Evolutionary conservation across 2,113 vertebrate genomes (phyloP).

Genomic region (Procavia capensis): DNA sequence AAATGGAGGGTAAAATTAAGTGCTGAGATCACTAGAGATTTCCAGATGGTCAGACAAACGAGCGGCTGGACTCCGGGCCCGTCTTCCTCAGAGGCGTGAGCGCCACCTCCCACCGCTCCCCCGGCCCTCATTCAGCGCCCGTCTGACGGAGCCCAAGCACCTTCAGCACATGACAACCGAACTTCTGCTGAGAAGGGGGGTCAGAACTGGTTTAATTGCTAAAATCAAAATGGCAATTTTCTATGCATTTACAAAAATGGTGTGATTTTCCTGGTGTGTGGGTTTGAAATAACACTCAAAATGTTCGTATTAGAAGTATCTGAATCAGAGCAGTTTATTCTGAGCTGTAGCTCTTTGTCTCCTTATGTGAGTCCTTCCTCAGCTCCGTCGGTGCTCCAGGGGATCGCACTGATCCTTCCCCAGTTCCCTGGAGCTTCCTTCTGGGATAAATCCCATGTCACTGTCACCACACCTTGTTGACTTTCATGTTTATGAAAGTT

Average conservation of each 20-base stretch:
- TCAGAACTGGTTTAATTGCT: constrained; percentile 60
- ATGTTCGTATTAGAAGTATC: background rate
- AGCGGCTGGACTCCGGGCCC: background rate
- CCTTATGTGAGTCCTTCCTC: background rate
- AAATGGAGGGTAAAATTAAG: constrained; percentile 80
- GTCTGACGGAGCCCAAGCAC: constrained; percentile 59
- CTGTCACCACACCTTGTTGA: background rate
- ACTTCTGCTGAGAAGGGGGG: constrained; percentile 55
- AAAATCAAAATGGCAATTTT: constrained; percentile 59
- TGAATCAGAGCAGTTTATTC: background rate
- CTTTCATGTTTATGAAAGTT: background rate
- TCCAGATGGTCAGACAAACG: constrained; percentile 81
- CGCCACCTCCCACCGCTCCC: background rate
- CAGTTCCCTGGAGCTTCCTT: background rate
- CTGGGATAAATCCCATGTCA: background rate
- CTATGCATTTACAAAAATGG: constrained; percentile 24
- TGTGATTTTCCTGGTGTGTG: background rate
- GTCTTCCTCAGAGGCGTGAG: background rate
- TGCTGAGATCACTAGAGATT: constrained; percentile 73
- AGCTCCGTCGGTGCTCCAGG: background rate
- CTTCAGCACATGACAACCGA: constrained; percentile 42
- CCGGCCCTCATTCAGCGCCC: constrained; percentile 39
- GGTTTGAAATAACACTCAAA: constrained; percentile 8
- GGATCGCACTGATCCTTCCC: background rate
- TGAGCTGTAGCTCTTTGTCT: background rate